A percentile compares a stretch with the other conserved stretches of the same genome.
Conservation (phyloP, 2,888 invertebrate genomes). For the Matsumyia berberina region DNA sequence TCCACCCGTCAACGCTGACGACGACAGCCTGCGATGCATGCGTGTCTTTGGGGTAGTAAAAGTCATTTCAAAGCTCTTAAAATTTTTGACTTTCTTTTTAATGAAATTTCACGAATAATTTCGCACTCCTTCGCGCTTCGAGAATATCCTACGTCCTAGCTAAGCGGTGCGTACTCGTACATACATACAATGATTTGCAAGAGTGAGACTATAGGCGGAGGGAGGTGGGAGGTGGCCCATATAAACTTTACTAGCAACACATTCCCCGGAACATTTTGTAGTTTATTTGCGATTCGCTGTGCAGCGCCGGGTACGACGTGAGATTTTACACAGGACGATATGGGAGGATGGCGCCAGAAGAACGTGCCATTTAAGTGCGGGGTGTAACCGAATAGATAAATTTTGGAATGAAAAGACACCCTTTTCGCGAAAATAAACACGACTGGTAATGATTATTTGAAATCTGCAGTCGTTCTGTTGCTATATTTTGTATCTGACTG, state of each 20-base stretch:
- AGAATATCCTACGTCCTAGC: slow-evolving; percentile 39
- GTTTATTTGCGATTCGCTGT: slow-evolving; percentile 42
- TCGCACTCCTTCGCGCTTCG: slow-evolving; percentile 17
- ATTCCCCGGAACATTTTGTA: slow-evolving; percentile 56
- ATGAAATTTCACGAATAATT: slow-evolving; percentile 64
- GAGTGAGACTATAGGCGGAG: neutral
- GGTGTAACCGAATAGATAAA: slow-evolving; percentile 68
- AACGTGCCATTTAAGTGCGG: slow-evolving; percentile 59
- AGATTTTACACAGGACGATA: slow-evolving; percentile 1
- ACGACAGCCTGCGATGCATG: slow-evolving; percentile 6
- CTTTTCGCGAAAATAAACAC: slow-evolving; percentile 63
- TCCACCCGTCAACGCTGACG: neutral
- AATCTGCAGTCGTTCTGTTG: slow-evolving; percentile 56
- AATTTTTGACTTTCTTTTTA: slow-evolving; percentile 61
- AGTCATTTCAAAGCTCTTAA: slow-evolving; percentile 49
- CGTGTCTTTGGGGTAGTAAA: neutral
- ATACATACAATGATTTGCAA: slow-evolving; percentile 10
- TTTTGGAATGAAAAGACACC: slow-evolving; percentile 64
- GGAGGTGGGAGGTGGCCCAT: slow-evolving; percentile 16
- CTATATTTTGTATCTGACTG: slow-evolving; percentile 6
- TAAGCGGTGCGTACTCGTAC: neutral
- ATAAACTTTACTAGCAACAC: slow-evolving; percentile 67
- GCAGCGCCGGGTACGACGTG: slow-evolving; percentile 6
- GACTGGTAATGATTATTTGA: slow-evolving; percentile 71
- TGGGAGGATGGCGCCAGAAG: too few relatives aligned